Percentiles rank a stretch among this genome's conserved stretches.
Evolutionary conservation across 2,888 invertebrate species (phyloP).

Genomic region (Branchipolynoe longqiensis): DNA sequence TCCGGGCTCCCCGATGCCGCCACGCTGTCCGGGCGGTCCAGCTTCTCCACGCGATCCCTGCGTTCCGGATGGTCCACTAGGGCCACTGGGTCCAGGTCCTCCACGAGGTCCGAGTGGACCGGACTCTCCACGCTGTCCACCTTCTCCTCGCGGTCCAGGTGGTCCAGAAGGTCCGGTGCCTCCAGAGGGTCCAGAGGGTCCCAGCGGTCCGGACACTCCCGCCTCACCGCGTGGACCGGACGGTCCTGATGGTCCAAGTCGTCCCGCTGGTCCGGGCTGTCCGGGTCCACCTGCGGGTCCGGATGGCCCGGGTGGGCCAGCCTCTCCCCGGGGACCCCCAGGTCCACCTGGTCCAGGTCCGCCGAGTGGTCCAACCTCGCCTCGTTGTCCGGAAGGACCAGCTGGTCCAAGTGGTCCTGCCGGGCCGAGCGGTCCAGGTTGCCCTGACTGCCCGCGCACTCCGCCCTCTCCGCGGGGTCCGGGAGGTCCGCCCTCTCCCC

Average conservation of each 20-base stretch:
- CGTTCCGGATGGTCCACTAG: background rate
- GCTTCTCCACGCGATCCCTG: conserved; percentile 5
- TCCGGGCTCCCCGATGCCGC: conserved; percentile 56
- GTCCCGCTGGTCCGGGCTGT: conserved; percentile 59
- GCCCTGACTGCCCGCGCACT: conserved; percentile 60
- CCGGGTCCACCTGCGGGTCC: conserved; percentile 60
- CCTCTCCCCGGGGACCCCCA: conserved; percentile 54
- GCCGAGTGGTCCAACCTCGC: conserved; percentile 51
- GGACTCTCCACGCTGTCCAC: conserved; percentile 20
- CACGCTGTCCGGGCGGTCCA: conserved; percentile 59
- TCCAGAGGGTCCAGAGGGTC: conserved; percentile 53
- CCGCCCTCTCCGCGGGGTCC: conserved; percentile 59
- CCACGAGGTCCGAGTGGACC: conserved; percentile 48
- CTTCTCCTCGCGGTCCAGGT: conserved; percentile 19
- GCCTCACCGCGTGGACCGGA: conserved; percentile 58
- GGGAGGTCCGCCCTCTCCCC: conserved; percentile 53
- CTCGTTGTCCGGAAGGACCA: conserved; percentile 40
- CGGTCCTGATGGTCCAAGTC: conserved; percentile 48
- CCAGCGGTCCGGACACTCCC: conserved; percentile 58
- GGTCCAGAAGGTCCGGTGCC: conserved; percentile 22
- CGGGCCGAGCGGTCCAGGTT: conserved; percentile 59
- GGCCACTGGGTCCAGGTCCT: conserved; percentile 25
- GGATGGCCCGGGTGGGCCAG: conserved; percentile 53
- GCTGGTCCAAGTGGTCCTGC: conserved; percentile 60
- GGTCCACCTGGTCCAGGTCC: conserved; percentile 52